Percentiles rank a stretch among this genome's conserved stretches.
These are phyloP conservation scores for Pygocentrus nattereri DNA, from an alignment of 2,797 vertebrate species.

Conservation along the genomic window DNA sequence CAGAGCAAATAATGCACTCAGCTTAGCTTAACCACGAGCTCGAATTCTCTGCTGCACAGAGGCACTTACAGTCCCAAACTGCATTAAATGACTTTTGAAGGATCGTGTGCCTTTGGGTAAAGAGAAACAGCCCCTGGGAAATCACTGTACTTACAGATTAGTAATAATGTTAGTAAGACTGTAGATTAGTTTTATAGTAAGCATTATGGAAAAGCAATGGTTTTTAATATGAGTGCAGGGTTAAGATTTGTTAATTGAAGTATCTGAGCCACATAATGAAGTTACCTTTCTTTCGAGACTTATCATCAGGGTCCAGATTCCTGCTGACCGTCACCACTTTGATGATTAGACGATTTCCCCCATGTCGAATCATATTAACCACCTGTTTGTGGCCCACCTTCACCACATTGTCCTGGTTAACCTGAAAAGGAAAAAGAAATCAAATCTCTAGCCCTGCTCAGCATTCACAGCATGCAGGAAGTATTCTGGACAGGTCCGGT, in stretches of 20 bases:
- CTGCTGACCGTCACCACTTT: conserved; percentile 91
- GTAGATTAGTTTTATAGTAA: conserved; percentile 26
- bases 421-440: conserved; percentile 67
- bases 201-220: conserved; percentile 49
- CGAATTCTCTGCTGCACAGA: conserved; percentile 8
- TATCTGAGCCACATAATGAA: neutral
- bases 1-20: conserved; percentile 42
- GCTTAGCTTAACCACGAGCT: neutral
- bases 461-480: neutral
- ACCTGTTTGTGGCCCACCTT: conserved; percentile 92
- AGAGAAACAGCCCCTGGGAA: neutral
- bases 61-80: conserved; percentile 6
- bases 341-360: conserved; percentile 87
- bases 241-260: conserved; percentile 5
- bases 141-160: neutral
- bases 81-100: neutral
- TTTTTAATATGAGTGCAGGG: conserved; percentile 19
- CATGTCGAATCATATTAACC: conserved; percentile 91
- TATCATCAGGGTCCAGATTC: conserved; percentile 89
- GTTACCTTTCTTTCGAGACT: conserved; percentile 89
- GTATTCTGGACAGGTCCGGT: neutral
- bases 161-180: conserved; percentile 35
- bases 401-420: conserved; percentile 90
- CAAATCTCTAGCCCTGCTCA: neutral
- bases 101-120: conserved; percentile 1